These are phyloP conservation scores for Lasioglossum marginatum DNA, from an alignment of 2,888 invertebrate genomes.

Conservation along the genomic window DNA sequence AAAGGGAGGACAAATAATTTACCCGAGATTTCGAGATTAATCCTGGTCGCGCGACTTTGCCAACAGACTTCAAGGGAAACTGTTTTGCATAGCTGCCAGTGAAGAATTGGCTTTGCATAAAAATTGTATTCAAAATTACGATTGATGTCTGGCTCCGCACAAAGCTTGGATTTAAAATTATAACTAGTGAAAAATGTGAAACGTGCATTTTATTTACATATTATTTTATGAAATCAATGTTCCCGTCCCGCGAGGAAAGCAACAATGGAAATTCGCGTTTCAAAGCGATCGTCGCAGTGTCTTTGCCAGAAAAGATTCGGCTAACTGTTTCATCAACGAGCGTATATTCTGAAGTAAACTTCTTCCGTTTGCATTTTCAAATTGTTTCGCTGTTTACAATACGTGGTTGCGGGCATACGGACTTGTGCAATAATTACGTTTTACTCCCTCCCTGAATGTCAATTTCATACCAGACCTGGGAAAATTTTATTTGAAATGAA, in stretches of 20 bases:
- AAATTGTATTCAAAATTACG: background rate
- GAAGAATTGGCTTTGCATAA: conserved; percentile 17
- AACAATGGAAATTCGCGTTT: background rate
- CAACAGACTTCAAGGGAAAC: conserved; percentile 1
- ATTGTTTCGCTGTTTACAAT: background rate
- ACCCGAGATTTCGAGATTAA: conserved; percentile 40
- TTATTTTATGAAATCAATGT: background rate
- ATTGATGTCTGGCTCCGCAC: conserved; percentile 4
- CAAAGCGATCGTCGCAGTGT: background rate
- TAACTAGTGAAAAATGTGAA: background rate
- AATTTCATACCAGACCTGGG: background rate
- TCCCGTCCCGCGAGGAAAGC: background rate
- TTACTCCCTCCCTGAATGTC: background rate
- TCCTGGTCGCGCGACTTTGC: conserved; percentile 1
- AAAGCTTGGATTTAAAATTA: background rate
- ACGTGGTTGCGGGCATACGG: background rate
- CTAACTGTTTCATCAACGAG: background rate
- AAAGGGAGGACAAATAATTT: conserved; percentile 29
- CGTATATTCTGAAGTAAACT: background rate
- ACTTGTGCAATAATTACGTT: background rate
- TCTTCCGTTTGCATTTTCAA: background rate
- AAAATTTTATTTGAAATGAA: too few species aligned
- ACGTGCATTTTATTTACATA: background rate
- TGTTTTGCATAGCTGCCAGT: conserved; percentile 6
- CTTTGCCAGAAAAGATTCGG: background rate